Evolutionary conservation across 2,888 invertebrate genomes (phyloP).

Genomic region (Chymomyza amoena): DNA sequence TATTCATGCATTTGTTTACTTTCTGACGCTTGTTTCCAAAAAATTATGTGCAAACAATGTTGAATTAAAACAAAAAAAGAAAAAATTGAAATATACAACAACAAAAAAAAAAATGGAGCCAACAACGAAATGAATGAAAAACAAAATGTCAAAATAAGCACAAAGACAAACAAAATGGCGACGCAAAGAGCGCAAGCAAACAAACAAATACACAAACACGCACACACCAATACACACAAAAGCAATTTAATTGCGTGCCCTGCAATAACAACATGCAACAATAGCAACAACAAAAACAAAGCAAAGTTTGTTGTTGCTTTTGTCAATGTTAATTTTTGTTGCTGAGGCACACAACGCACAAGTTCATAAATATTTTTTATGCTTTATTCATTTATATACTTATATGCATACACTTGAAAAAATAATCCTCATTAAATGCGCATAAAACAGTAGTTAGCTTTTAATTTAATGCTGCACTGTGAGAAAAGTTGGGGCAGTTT

Average conservation of each 20-base stretch:
- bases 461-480: slow-evolving; percentile 30
- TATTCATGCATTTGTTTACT: slow-evolving; percentile 71
- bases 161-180: slow-evolving; percentile 64
- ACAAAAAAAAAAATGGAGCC: background rate
- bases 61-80: slow-evolving; percentile 57
- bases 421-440: slow-evolving; percentile 40
- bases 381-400: background rate
- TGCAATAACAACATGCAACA: slow-evolving; percentile 37
- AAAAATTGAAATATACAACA: slow-evolving; percentile 6
- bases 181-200: slow-evolving; percentile 19
- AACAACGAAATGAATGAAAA: slow-evolving; percentile 19
- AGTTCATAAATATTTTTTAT: slow-evolving; percentile 56
- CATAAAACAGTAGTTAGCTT: slow-evolving; percentile 44
- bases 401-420: background rate
- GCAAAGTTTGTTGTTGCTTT: slow-evolving; percentile 26
- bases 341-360: slow-evolving; percentile 35
- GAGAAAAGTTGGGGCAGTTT: background rate
- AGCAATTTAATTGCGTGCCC: slow-evolving; percentile 64
- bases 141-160: slow-evolving; percentile 70
- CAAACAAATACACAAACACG: slow-evolving; percentile 15
- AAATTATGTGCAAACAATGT: slow-evolving; percentile 70
- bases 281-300: slow-evolving; percentile 6
- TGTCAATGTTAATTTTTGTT: slow-evolving; percentile 67
- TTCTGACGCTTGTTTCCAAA: slow-evolving; percentile 69
- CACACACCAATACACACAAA: slow-evolving; percentile 35